These are phyloP conservation scores for Nothocercus julius DNA, from an alignment of 2,113 vertebrate genomes.

Conservation along the genomic window DNA sequence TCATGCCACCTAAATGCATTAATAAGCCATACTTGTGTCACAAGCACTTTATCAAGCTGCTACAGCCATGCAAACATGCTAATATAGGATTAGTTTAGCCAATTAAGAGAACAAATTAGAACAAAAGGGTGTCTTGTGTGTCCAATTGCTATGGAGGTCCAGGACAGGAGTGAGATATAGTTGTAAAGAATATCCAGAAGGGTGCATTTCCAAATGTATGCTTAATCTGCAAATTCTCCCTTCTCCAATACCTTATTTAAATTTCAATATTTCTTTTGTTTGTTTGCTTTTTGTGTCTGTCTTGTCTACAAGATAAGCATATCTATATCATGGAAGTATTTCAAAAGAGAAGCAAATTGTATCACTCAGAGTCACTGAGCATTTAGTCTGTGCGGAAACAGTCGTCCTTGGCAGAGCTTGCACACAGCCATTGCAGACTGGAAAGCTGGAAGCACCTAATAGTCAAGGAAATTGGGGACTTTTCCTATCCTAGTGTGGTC, in stretches of 20 bases:
- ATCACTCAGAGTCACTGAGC: background rate
- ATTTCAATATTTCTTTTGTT: background rate
- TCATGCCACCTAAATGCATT: constrained; percentile 42
- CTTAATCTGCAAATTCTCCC: background rate
- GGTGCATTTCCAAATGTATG: background rate
- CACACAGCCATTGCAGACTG: accelerated
- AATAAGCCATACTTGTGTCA: constrained; percentile 49
- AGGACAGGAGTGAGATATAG: constrained; percentile 12
- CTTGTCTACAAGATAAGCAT: background rate
- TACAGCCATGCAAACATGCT: constrained; percentile 58
- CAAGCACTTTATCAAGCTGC: constrained; percentile 34
- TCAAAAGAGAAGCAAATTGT: background rate
- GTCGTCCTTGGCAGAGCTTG: background rate
- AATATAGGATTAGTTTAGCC: constrained; percentile 49
- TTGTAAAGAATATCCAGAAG: background rate
- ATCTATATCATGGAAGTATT: background rate
- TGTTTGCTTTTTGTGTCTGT: accelerated
- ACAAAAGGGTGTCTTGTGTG: constrained; percentile 14
- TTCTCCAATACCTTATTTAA: background rate
- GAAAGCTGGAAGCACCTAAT: background rate
- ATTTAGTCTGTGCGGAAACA: background rate
- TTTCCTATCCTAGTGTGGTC: background rate
- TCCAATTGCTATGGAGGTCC: background rate
- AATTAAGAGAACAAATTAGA: constrained; percentile 71
- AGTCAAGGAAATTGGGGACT: background rate